Base-by-base conservation (phyloP, 2,797 vertebrate species). In the Ammospiza maritima region DNA sequence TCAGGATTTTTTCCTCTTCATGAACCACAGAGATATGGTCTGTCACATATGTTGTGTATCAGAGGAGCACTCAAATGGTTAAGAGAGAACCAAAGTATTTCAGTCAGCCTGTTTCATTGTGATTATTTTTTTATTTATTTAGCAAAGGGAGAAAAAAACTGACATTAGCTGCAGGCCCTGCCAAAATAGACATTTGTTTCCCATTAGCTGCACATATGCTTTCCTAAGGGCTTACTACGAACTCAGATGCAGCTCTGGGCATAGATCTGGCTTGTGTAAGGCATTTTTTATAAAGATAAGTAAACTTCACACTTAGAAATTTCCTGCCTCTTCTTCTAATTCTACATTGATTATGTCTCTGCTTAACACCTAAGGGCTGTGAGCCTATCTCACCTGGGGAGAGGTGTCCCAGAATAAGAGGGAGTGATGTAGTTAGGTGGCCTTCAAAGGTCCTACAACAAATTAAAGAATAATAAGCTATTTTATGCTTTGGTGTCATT, bases 131-230 rank as follows among this genome's bases (percentile, higher is more conserved):
- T 95, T 67, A 90, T 92, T 95, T 88, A 95, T 89, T 80, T 83
- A 88, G 75, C 74, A 92, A 78, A 66, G 25, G 66, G 76, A 81
- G 72, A 50, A 96, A 96, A 96, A 93, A 96, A 88, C 83, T 94
- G 94, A 97, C 50, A 66, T 97, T 95, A 97, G 93, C 90, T 89
- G 40, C 13, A 60, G 61, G 91, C 80, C 27, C 30, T 97, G 98
- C 97, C 98, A 98, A 96, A 97, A 86, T 3, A 87, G 96, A 94
- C 98, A 98, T 97, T 97, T 97, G 98, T 91, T 98, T 97, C 95
- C 85, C 94, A 94, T 98, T 98, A 97, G 80, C 84, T 94, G 93
- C 80, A 90, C 58, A 70, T 91, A 91, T 81, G 56, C 67, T 74
- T 94, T 90, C 96, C 96, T 96, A 66, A 53, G 88, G 95, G 96